Conservation (phyloP, 1,140 invertebrate species). For the Megalopta genalis region DNA sequence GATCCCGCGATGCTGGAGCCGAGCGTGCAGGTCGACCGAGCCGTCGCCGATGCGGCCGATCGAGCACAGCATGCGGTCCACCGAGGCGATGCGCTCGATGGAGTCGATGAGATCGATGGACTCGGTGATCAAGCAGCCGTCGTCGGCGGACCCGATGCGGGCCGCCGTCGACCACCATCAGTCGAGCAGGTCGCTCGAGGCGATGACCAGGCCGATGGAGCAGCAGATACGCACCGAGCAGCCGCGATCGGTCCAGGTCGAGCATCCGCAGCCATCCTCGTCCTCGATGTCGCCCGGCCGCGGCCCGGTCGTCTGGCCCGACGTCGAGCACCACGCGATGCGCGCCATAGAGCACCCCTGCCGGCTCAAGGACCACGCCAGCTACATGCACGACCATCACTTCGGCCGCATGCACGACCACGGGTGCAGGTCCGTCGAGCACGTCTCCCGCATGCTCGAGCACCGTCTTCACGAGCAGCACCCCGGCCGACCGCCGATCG, state of each 20-base stretch:
- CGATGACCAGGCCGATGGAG: constrained; percentile 62
- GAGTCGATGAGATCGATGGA: constrained; percentile 78
- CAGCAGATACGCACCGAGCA: constrained; percentile 71
- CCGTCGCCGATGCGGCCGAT: constrained; percentile 77
- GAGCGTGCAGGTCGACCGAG: constrained; percentile 77
- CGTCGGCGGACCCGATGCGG: constrained; percentile 55
- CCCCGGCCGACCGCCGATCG: constrained; percentile 55
- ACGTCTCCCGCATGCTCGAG: constrained; percentile 71
- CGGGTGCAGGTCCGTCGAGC: constrained; percentile 74
- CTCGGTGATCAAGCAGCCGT: constrained; percentile 68
- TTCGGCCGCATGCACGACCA: constrained; percentile 71
- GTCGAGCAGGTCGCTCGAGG: constrained; percentile 70
- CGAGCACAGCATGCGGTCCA: constrained; percentile 75
- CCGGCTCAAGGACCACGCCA: constrained; percentile 72
- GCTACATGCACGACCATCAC: constrained; percentile 72
- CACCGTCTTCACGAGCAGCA: constrained; percentile 69
- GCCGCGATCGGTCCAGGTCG: constrained; percentile 52
- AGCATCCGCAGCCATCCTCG: constrained; percentile 46
- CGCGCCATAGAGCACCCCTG: constrained; percentile 75
- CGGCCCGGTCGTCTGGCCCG: constrained; percentile 39
- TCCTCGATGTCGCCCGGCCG: constrained; percentile 47
- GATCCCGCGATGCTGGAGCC: constrained; percentile 75
- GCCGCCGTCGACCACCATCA: constrained; percentile 63
- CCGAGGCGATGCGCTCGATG: constrained; percentile 77
- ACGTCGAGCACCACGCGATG: constrained; percentile 65